Conservation (phyloP, 2,113 vertebrate species). For the Pogonocichla stellata region DNA sequence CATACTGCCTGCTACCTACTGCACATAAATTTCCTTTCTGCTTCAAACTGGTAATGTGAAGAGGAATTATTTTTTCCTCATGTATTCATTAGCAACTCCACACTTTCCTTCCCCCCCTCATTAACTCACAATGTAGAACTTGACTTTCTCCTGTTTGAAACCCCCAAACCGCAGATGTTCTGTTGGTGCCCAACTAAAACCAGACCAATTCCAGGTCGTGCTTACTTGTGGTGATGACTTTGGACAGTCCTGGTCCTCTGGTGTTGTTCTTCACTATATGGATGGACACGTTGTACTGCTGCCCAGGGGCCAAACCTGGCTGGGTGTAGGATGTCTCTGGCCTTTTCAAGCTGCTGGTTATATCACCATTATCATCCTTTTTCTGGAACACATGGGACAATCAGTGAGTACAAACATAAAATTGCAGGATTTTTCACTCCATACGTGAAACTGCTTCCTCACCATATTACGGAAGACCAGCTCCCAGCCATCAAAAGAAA, state of each 20-base stretch:
- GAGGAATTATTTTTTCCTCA: neutral
- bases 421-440: neutral
- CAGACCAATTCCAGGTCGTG: neutral
- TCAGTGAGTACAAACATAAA: neutral
- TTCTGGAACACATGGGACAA: constrained; percentile 78
- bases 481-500: constrained; percentile 95
- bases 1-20: neutral
- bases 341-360: constrained; percentile 85
- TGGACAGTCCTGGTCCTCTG: constrained; percentile 86
- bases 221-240: constrained; percentile 91
- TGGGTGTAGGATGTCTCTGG: constrained; percentile 91
- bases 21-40: neutral
- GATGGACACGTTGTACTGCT: constrained; percentile 95
- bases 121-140: neutral
- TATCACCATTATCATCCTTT: constrained; percentile 92
- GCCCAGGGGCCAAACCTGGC: constrained; percentile 91
- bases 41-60: neutral
- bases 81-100: neutral
- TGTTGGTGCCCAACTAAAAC: neutral
- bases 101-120: rapidly evolving
- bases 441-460: neutral
- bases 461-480: constrained; percentile 93
- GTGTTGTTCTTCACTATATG: constrained; percentile 94
- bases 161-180: neutral
- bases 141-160: neutral